Percentiles rank a stretch among this genome's conserved stretches.
Conservation (phyloP, 2,113 vertebrate species). For the Phyllostomus discolor region DNA sequence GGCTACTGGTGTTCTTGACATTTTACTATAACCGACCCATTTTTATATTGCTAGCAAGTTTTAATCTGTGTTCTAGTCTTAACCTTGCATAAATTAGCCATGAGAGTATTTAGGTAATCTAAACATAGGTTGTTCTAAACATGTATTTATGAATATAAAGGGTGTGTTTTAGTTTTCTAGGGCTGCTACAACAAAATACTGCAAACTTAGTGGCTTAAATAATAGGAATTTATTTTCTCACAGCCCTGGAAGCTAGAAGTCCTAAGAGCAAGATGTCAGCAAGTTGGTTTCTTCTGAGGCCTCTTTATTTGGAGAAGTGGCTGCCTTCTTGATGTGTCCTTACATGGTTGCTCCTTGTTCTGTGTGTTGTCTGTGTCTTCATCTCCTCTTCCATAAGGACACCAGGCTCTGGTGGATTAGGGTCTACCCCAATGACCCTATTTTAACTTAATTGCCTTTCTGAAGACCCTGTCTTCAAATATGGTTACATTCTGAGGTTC, state of each 20-base stretch:
- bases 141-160: not conserved
- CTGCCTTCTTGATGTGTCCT: not conserved
- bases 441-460: not conserved
- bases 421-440: not conserved
- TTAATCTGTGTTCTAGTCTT: not conserved
- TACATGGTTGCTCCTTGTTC: not conserved
- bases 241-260: not conserved
- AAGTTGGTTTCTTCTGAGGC: not conserved
- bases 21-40: not conserved
- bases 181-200: not conserved
- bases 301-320: not conserved
- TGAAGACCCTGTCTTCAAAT: not conserved
- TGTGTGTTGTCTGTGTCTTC: not conserved
- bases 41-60: not conserved
- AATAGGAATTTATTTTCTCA: not conserved
- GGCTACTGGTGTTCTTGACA: not conserved
- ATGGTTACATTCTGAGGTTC: not conserved
- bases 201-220: not conserved
- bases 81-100: slow-evolving; percentile 5
- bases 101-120: not conserved
- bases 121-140: not conserved
- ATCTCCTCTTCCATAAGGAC: not conserved
- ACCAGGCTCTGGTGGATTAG: not conserved
- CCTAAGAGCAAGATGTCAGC: not conserved
- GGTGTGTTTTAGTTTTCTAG: not conserved